Evolutionary conservation across 2,888 invertebrate genomes (phyloP).

Genomic region (Acholoe squamosa): DNA sequence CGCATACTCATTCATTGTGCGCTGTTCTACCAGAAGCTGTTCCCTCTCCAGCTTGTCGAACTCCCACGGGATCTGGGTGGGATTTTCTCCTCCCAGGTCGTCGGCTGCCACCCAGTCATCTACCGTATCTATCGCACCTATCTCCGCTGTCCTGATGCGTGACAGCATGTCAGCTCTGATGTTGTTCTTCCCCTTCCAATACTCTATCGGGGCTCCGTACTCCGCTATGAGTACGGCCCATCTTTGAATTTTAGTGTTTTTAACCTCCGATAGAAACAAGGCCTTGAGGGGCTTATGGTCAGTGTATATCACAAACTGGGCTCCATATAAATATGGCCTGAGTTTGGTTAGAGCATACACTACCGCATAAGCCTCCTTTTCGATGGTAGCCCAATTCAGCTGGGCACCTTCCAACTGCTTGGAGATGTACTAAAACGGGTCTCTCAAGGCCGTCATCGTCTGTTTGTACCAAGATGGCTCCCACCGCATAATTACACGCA

Average conservation of each 20-base stretch:
- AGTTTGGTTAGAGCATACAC: not conserved
- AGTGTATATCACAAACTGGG: not conserved
- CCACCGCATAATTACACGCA: not conserved
- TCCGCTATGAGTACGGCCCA: not conserved
- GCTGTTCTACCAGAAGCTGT: too few relatives aligned
- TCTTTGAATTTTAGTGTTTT: not conserved
- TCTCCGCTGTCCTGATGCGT: too few relatives aligned
- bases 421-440: not conserved
- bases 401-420: not conserved
- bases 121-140: too few relatives aligned
- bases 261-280: not conserved
- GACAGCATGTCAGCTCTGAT: not conserved
- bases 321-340: not conserved
- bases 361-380: not conserved
- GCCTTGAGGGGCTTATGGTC: not conserved
- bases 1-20: too few relatives aligned
- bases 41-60: too few relatives aligned
- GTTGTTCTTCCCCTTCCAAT: not conserved
- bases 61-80: too few relatives aligned
- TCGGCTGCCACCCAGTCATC: too few relatives aligned
- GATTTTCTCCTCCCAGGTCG: too few relatives aligned
- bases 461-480: not conserved
- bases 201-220: not conserved
- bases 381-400: not conserved
- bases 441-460: not conserved